These are phyloP conservation scores for Cichladusa arquata DNA, from an alignment of 2,113 vertebrate species.

Conservation along the genomic window DNA sequence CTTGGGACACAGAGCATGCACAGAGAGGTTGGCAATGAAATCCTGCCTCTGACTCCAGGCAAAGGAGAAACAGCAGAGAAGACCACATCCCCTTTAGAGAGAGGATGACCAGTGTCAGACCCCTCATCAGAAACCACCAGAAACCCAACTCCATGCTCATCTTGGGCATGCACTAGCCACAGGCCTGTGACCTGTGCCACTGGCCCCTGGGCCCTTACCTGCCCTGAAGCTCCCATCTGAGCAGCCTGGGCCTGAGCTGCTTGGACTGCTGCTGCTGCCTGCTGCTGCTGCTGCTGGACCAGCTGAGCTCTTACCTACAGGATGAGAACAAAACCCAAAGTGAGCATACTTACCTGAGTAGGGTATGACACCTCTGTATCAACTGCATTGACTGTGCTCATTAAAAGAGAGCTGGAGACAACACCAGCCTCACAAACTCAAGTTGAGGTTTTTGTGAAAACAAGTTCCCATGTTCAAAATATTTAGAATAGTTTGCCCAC, in stretches of 20 bases:
- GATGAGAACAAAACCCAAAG: not conserved
- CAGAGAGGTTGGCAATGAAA: not conserved
- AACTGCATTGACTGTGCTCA: not conserved
- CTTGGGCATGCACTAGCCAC: slow-evolving; percentile 61
- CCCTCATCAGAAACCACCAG: not conserved
- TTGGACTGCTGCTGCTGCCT: slow-evolving; percentile 58
- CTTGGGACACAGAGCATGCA: slow-evolving; percentile 5
- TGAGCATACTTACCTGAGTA: not conserved
- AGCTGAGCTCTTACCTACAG: slow-evolving; percentile 73
- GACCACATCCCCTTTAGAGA: not conserved
- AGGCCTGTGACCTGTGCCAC: not conserved
- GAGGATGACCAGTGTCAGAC: not conserved
- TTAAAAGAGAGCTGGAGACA: not conserved
- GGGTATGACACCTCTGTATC: not conserved
- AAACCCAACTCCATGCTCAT: slow-evolving; percentile 42
- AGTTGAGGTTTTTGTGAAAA: not conserved
- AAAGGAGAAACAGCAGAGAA: not conserved
- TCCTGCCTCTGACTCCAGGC: slow-evolving; percentile 21
- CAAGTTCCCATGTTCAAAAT: not conserved
- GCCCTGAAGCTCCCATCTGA: slow-evolving; percentile 79
- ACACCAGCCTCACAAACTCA: not conserved
- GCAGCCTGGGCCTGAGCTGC: slow-evolving; percentile 72
- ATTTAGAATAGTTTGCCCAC: not conserved
- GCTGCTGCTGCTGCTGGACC: slow-evolving; percentile 74
- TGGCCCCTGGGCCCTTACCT: slow-evolving; percentile 79